Base-by-base conservation (phyloP, 2,113 vertebrate genomes). In the Meriones unguiculatus region DNA sequence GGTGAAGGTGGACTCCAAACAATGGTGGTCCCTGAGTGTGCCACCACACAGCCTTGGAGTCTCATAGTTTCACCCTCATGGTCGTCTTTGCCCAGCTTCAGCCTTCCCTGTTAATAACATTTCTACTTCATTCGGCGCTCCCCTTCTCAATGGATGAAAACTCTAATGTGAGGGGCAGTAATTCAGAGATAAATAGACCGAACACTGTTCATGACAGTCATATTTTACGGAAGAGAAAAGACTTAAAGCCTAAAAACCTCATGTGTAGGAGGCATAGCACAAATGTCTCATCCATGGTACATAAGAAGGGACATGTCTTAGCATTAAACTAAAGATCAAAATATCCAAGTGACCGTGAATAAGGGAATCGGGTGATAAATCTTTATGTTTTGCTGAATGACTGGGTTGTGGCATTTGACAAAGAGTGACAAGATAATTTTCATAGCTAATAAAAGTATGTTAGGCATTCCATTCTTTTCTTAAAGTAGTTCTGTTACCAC, bases 171-270 rank as follows among this genome's bases (percentile, higher is more conserved):
- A 97, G 96, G 93, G 91, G 95, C 92, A 97, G 94, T 98, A 98
- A 97, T 97, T 98, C 97, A 98, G 92, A 95, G 98, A 96, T 96
- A 97, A 97, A 97, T 50, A 97, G 97, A 97, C 98, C 67, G 8
- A 98, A 95, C 75, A 30, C 75, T 94, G 77, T 14, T 87, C 64
- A 2, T 96, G 96, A 97, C 92, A 95, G 78, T 97, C 96, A 93
- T 97, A 93, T 96, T 98, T 98, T 93, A 97, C 90, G 73, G 38
- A 0, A 1, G 70, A 96, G 94, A 0, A 28, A 97, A 95, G 97
- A 88, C 25, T 92, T 96, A 87, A 92, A 93, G 76, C 93, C 78
- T 93, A 92, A 96, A 87, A 97, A 96, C 75, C 32, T 69, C 77
- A 17, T 41, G 90, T 90, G 95, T 96, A 54, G 95, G 89, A 96